Conservation (phyloP, 2,113 vertebrate species). For the Bos indicus region DNA sequence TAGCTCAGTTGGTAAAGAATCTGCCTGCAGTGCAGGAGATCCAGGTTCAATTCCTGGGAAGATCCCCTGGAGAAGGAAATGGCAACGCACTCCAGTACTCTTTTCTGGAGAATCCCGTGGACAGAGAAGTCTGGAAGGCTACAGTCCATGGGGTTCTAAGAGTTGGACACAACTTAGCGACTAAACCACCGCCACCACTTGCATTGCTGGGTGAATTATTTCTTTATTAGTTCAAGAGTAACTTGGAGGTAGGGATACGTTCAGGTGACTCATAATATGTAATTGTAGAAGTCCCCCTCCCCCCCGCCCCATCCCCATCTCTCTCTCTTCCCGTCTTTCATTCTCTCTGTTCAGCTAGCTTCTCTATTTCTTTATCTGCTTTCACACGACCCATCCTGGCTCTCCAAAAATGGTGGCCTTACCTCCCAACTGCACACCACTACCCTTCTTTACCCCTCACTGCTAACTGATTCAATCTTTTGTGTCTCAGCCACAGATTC, state of each 20-base stretch:
- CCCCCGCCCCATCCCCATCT: accelerated
- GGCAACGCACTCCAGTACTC: background rate
- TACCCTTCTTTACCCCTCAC: background rate
- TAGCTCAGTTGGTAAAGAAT: background rate
- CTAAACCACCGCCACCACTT: background rate
- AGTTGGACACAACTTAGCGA: background rate
- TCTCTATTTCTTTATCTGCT: background rate
- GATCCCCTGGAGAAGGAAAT: background rate
- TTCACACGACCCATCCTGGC: background rate
- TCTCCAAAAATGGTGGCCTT: background rate
- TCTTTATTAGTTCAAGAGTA: background rate
- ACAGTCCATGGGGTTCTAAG: background rate
- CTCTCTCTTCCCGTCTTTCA: background rate
- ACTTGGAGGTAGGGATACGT: background rate
- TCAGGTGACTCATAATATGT: background rate
- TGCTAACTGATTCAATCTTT: background rate
- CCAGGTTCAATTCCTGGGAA: background rate
- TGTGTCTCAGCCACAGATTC: background rate
- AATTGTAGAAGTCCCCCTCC: background rate
- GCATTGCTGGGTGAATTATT: background rate
- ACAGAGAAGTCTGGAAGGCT: background rate
- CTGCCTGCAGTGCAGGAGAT: background rate
- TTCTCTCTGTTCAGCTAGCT: background rate
- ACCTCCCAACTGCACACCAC: background rate
- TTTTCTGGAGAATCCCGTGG: background rate